Conservation (phyloP, 2,113 vertebrate genomes). For the Cololabis saira region DNA sequence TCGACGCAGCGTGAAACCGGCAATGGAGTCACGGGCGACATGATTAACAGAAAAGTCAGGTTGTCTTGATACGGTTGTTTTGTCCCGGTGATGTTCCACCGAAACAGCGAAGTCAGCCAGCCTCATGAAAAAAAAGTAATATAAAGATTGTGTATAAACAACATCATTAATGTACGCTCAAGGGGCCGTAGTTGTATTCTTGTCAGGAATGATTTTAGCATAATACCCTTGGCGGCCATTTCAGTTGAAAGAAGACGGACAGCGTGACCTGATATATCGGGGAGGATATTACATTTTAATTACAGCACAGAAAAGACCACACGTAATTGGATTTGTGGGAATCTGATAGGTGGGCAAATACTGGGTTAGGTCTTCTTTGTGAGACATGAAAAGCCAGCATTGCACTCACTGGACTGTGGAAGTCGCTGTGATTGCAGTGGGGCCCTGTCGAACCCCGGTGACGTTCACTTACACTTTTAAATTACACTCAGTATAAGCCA, state of each 20-base stretch:
- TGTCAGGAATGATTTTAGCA: not conserved
- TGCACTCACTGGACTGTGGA: not conserved
- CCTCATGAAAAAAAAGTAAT: not conserved
- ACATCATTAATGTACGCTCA: not conserved
- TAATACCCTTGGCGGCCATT: not conserved
- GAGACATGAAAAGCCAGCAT: not conserved
- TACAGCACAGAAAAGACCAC: not conserved
- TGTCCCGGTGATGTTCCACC: not conserved
- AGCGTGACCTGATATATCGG: not conserved
- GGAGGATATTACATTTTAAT: not conserved
- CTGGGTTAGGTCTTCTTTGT: slow-evolving; percentile 1
- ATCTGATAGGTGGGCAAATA: slow-evolving; percentile 19
- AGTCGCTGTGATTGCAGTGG: too few relatives aligned
- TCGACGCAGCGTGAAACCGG: not conserved
- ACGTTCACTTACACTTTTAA: too few relatives aligned
- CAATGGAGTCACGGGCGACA: not conserved
- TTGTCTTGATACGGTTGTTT: not conserved
- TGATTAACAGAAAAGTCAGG: not conserved
- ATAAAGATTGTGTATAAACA: not conserved
- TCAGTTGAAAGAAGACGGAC: not conserved
- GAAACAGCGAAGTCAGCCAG: not conserved
- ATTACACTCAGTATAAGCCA: not conserved
- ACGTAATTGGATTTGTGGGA: slow-evolving; percentile 4
- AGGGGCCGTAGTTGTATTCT: not conserved
- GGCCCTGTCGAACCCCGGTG: too few relatives aligned